phyloP scores from a whole-genome alignment of 2,888 invertebrate species.

The Nipponacmea schrenckii region DNA sequence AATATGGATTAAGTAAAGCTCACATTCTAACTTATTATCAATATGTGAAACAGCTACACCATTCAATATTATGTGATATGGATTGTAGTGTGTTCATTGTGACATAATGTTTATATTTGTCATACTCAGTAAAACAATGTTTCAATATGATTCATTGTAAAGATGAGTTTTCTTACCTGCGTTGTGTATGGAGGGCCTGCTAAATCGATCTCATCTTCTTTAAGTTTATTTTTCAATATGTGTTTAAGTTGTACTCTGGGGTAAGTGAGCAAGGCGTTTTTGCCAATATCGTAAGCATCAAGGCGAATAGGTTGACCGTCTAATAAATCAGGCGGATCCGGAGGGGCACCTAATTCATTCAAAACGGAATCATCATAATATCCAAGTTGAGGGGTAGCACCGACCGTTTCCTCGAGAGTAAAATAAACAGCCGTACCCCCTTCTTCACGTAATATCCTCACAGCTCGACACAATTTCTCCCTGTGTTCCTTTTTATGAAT shows the following conservation, averaged over 20 bases:
- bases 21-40: too few relatives aligned
- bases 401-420: conserved; percentile 76
- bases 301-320: conserved; percentile 11
- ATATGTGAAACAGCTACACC: too few relatives aligned
- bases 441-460: conserved; percentile 87
- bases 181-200: conserved; percentile 91
- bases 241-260: conserved; percentile 79
- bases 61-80: too few relatives aligned
- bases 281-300: conserved; percentile 82
- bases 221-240: conserved; percentile 84
- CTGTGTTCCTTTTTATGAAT: conserved; percentile 88
- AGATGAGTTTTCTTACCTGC: conserved; percentile 78
- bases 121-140: too few relatives aligned
- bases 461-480: conserved; percentile 83
- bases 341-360: conserved; percentile 30
- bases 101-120: too few relatives aligned
- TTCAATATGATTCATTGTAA: too few relatives aligned
- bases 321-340: conserved; percentile 17
- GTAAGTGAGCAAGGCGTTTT: conserved; percentile 65
- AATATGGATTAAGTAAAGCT: too few relatives aligned
- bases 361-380: conserved; percentile 22
- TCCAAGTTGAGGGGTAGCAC: conserved; percentile 15
- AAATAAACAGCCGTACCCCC: conserved; percentile 94
- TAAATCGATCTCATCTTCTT: conserved; percentile 87
- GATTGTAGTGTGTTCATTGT: too few relatives aligned